phyloP scores from a whole-genome alignment of 2,113 vertebrate genomes.

The Melozone crissalis region DNA sequence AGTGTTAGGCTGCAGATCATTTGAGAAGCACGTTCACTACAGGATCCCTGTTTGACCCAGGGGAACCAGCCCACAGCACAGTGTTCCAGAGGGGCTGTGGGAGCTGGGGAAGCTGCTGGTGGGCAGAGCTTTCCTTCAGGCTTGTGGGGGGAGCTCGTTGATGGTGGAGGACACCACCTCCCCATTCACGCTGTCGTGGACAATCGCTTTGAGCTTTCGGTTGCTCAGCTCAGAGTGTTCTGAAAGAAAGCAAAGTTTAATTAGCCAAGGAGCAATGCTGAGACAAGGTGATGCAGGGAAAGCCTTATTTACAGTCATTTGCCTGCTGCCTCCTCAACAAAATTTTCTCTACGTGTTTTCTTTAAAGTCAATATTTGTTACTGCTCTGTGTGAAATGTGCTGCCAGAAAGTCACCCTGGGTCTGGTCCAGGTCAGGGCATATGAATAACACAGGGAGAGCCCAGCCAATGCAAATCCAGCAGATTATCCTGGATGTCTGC shows the following conservation, averaged over 20 bases:
- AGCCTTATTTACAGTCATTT: not conserved
- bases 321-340: not conserved
- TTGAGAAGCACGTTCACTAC: not conserved
- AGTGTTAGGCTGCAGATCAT: not conserved
- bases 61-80: not conserved
- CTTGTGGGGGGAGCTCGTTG: conserved; percentile 82
- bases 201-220: conserved; percentile 86
- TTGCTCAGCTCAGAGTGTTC: conserved; percentile 64
- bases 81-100: not conserved
- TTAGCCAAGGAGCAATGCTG: not conserved
- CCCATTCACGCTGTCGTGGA: conserved; percentile 86
- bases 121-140: not conserved
- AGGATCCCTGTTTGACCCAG: not conserved
- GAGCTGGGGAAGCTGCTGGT: not conserved
- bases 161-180: conserved; percentile 87
- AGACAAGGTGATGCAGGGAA: not conserved
- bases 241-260: conserved; percentile 53
- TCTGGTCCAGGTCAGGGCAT: conserved; percentile 26
- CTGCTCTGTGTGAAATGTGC: not conserved
- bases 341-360: not conserved
- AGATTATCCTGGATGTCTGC: not conserved
- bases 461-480: conserved; percentile 53
- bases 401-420: conserved; percentile 6
- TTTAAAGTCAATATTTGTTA: not conserved
- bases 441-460: not conserved